Conservation (phyloP, 1,140 invertebrate species). For the Lucilia cuprina region DNA sequence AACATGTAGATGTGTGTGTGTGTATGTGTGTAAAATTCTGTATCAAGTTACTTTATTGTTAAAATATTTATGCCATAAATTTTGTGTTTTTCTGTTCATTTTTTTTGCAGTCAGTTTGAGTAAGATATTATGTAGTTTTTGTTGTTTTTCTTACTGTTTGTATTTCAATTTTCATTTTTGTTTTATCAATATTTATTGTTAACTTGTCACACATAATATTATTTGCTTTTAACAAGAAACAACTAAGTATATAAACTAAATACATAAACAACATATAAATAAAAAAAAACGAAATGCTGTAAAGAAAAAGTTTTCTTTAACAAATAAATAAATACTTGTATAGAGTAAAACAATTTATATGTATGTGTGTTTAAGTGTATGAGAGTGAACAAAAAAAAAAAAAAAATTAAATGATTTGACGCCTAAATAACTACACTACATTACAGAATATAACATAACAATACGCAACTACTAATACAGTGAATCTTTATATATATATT, state of each 20-base stretch:
- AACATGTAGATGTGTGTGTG: too few relatives aligned
- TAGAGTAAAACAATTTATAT: neutral
- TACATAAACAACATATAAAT: constrained; percentile 6
- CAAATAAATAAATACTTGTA: neutral
- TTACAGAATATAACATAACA: neutral
- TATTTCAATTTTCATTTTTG: neutral
- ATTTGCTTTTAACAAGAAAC: neutral
- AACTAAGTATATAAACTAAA: neutral
- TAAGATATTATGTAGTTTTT: too few relatives aligned
- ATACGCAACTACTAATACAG: too few relatives aligned
- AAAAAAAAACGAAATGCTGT: neutral
- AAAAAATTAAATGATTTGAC: neutral
- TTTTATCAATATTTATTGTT: constrained; percentile 22
- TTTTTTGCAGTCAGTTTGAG: too few relatives aligned
- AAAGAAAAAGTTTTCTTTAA: constrained; percentile 22
- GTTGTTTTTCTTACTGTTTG: neutral
- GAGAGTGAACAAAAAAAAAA: neutral
- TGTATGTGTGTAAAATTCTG: too few relatives aligned
- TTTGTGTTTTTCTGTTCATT: too few relatives aligned
- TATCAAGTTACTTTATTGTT: too few relatives aligned
- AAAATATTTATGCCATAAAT: too few relatives aligned
- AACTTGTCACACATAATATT: constrained; percentile 14
- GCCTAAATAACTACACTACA: constrained; percentile 4
- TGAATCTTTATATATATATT: too few relatives aligned
- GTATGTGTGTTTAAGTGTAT: too few relatives aligned